Evolutionary conservation across 2,113 vertebrate genomes (phyloP).

Genomic region (Microtus ochrogaster): DNA sequence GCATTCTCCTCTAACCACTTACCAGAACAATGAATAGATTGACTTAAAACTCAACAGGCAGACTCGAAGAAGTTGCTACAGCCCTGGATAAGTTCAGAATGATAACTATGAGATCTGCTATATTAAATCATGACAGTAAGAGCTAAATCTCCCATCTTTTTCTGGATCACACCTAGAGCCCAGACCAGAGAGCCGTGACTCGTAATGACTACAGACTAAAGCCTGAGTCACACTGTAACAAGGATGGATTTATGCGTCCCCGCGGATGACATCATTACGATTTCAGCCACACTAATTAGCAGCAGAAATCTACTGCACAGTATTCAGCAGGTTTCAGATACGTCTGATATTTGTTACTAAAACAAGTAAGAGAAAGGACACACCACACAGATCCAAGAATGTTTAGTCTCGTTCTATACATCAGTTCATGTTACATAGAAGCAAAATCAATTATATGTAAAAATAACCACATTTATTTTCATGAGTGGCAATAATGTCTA

Average conservation of each 20-base stretch:
- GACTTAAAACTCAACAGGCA: slow-evolving; percentile 83
- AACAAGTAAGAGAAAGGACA: slow-evolving; percentile 72
- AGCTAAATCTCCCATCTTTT: slow-evolving; percentile 84
- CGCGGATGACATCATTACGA: slow-evolving; percentile 90
- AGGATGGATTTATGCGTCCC: slow-evolving; percentile 89
- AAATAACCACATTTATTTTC: slow-evolving; percentile 46
- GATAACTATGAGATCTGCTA: slow-evolving; percentile 85
- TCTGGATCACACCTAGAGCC: slow-evolving; percentile 86
- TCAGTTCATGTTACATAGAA: slow-evolving; percentile 26
- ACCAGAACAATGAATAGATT: slow-evolving; percentile 70
- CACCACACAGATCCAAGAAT: slow-evolving; percentile 67
- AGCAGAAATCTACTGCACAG: slow-evolving; percentile 86
- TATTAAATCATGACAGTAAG: slow-evolving; percentile 86
- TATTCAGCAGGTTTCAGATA: slow-evolving; percentile 82
- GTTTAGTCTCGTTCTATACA: slow-evolving; percentile 70
- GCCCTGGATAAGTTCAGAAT: slow-evolving; percentile 75
- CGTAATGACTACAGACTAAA: slow-evolving; percentile 87
- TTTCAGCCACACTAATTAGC: slow-evolving; percentile 91
- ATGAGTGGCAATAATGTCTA: slow-evolving; percentile 44
- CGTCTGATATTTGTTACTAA: slow-evolving; percentile 68
- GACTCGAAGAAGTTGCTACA: slow-evolving; percentile 80
- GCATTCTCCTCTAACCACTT: background rate
- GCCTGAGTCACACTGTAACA: slow-evolving; percentile 90
- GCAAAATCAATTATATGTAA: slow-evolving; percentile 28
- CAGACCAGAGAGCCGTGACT: slow-evolving; percentile 84